Base-by-base conservation (phyloP, 2,888 invertebrate species). In the Diloba caeruleocephala region DNA sequence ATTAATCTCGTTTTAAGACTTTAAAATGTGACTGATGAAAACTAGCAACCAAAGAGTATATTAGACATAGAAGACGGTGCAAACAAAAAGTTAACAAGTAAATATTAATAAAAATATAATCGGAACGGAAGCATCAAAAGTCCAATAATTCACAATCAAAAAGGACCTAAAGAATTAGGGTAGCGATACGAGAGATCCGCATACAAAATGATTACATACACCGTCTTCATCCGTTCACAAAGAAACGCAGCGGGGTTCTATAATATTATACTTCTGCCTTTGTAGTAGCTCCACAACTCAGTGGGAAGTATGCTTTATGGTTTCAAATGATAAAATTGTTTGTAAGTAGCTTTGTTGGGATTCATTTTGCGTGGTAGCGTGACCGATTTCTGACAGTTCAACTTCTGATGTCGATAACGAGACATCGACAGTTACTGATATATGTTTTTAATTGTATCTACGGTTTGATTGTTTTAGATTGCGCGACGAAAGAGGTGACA, bases 401-500 rank as follows among this genome's bases (percentile, higher is more conserved):
- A 79, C 75, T 83, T 77, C 76, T 82, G 74, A 81, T 79, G 75
- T 76, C 76, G 77, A 75, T 89, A 88, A 90, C 88, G 79, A 90
- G 88, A 77, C 84, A 79, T 79, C 81, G 80, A 82, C 75, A 67
- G 59, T 45, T 57, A 45, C 62, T 57, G 59, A 66, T 63, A 46
- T 64, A 49, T 56, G 63, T 68, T 60, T 59, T 56, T 73, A 70
- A 77, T 75, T 76, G 68, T 71, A n/a, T n/a, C n/a, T n/a, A 41
- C 61, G 53, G 66, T 74, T 62, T 75, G 62, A 71, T 94, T 94
- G 93, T 96, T 96, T 51, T 95, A 97, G 97, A 95, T 95, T 98
- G 93, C 95, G 97, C 81, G 98, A 98, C 87, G 97, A 98, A 91
- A 94, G 97, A 88, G 96, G 97, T 57, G 97, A 97, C 84, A 96